These are phyloP conservation scores for Cydia pomonella DNA, from an alignment of 1,140 invertebrate genomes.

Conservation along the genomic window DNA sequence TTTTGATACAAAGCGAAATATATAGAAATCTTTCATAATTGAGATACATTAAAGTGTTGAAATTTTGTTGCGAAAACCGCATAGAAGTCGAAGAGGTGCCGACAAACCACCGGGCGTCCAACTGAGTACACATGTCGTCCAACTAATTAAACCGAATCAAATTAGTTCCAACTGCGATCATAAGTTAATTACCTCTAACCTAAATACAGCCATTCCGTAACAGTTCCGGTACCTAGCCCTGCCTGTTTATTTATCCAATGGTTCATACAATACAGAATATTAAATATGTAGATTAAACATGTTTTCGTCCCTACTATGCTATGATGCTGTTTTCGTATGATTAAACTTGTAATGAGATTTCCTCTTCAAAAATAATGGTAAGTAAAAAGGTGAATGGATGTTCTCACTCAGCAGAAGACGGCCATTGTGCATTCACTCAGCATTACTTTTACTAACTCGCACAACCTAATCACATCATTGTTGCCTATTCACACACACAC, in stretches of 20 bases:
- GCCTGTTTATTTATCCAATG: not conserved
- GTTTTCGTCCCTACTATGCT: not conserved
- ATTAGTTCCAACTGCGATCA: constrained; percentile 7
- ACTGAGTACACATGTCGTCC: constrained; percentile 1
- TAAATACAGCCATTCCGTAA: constrained; percentile 3
- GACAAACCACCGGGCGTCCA: not conserved
- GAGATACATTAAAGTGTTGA: constrained; percentile 49
- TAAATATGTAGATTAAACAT: constrained; percentile 6
- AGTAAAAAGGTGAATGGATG: constrained; percentile 56
- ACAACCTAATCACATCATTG: constrained; percentile 43
- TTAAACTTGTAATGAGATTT: not conserved
- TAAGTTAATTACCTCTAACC: constrained; percentile 21
- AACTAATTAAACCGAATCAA: not conserved
- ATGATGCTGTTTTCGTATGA: constrained; percentile 12
- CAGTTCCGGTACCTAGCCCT: not conserved
- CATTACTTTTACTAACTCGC: constrained; percentile 52
- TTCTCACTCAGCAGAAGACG: constrained; percentile 45
- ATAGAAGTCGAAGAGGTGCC: constrained; percentile 2
- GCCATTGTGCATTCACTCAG: constrained; percentile 37
- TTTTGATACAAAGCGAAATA: constrained; percentile 61
- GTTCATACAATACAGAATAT: constrained; percentile 9
- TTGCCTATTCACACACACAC: constrained; percentile 40
- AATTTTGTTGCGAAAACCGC: constrained; percentile 46
- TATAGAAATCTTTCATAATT: constrained; percentile 61
- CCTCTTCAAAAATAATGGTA: constrained; percentile 50